Evolutionary conservation across 2,888 invertebrate genomes (phyloP), one percentile per base, ranked within the genome.

Genomic region (Lasiommata megera): DNA sequence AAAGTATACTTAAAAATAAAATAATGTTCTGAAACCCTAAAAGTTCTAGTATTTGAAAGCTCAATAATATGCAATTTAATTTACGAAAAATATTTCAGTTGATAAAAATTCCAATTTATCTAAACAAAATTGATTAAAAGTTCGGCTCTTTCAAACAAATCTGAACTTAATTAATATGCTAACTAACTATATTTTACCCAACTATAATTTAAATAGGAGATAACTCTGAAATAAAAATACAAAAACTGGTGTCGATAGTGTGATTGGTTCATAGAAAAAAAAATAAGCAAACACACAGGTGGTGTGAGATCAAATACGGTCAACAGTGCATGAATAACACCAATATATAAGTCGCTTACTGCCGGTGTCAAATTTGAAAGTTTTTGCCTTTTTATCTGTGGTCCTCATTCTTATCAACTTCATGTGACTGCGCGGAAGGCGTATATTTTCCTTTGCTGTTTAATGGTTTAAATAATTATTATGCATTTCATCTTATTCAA

Each of bases 351-450:
- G 61, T 68, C 70, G 80, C 92, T 92, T 92, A 92, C 91, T 91
- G 92, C 93, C 93, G 78, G 93, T 92, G 91, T 93, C 93, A 87
- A 93, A 93, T 91, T 82, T 83, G 85, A 92, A 92, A 59, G 89
- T 84, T 86, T 92, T 92, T 74, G 86, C 80, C 80, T 88, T 90
- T 90, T 90, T 91, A 85, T 91, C 90, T 70, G 89, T 72, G 62
- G 88, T 91, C 89, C 93, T 91, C 88, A 93, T 92, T 84, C 93
- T 89, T 87, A 93, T 92, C 82, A 93, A 84, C 92, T 93, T 86
- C 92, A 92, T 89, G 86, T 92, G 87, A 92, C 93, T 93, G 80
- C 93, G 91, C 79, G 87, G 86, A 70, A 84, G 73, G 69, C 90
- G 86, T 72, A 77, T 87, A 80, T 70, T 82, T 77, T 82, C 83